Evolutionary conservation across 53 echinoderm and acorn worm genomes (phyloP), one percentile per base, ranked within the genome.

Genomic region (Holothuria scabra): DNA sequence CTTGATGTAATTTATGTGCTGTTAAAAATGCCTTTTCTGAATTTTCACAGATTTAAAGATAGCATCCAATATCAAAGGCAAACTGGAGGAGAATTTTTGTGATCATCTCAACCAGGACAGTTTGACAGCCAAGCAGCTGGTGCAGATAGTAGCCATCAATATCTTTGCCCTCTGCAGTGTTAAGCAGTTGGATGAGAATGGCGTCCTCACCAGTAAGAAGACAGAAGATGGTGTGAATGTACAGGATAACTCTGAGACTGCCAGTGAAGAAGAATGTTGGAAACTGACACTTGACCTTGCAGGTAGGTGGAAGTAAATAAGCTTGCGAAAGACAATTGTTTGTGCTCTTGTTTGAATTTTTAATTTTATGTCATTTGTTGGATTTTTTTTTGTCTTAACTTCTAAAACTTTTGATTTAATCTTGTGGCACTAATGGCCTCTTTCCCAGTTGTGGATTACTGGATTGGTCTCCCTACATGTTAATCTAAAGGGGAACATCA

Each of bases 71-170:
- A 99, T 99, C 85, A 94, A 94, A 81, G 93, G 92, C 67, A 99
- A 99, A 80, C 85, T 99, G 23, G 99, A 94, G 79, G 99, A 99
- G 83, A 94, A 99, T 79, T 94, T 99, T 75, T 90, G 94, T 74
- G 92, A 90, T 84, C 99, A 99, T 55, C 89, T 97, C 59, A 85
- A 88, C n/a, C 99, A 97, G 86, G 94, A 94, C 82, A 89, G 86
- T 69, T 87, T 97, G 85, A 94, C 94, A 1, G 84, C 92, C 59
- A 90, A 90, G 66, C 99, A 97, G 87, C 99, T 97, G 49, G 92
- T 91, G 63, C 99, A 97, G 92, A 94, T 97, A 22, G 84, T 90
- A 13, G 86, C 93, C 85, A 99, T 99, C 81, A 99, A 99, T 74
- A 89, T 99, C 60, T 99, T 94, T 76, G 94, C 99, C 38, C 87